These are phyloP conservation scores for Andrena minutula DNA, from an alignment of 2,888 invertebrate genomes.

Conservation along the genomic window DNA sequence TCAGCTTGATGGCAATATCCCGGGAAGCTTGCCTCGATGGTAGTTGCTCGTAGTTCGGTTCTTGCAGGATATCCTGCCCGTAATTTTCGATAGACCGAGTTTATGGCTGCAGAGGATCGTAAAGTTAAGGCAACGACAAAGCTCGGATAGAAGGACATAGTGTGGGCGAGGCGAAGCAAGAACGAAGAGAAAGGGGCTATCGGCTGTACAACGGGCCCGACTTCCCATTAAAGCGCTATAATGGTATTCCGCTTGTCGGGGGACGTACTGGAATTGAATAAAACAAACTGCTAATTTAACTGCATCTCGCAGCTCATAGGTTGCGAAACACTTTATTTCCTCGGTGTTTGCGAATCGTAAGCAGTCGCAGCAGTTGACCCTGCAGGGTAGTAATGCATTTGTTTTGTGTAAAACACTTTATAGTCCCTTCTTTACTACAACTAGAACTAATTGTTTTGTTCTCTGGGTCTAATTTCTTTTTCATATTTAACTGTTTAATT, in stretches of 20 bases:
- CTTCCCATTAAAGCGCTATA: slow-evolving; percentile 38
- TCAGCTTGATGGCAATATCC: slow-evolving; percentile 43
- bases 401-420: too few species aligned
- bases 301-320: background rate
- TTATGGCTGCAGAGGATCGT: slow-evolving; percentile 74
- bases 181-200: slow-evolving; percentile 23
- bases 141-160: slow-evolving; percentile 43
- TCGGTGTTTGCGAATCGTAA: too few species aligned
- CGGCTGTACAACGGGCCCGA: slow-evolving; percentile 39
- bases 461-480: too few species aligned
- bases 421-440: too few species aligned
- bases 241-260: slow-evolving; percentile 11
- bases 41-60: slow-evolving; percentile 58
- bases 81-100: slow-evolving; percentile 79
- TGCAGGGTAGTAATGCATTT: too few species aligned
- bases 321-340: too few species aligned
- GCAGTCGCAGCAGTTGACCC: too few species aligned
- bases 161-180: slow-evolving; percentile 30
- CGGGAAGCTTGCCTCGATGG: slow-evolving; percentile 36
- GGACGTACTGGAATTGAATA: slow-evolving; percentile 29
- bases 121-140: slow-evolving; percentile 67
- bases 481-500: too few species aligned
- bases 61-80: slow-evolving; percentile 72
- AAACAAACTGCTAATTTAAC: slow-evolving; percentile 1
- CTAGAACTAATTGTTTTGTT: too few species aligned